Base-by-base conservation (phyloP, 2,797 vertebrate genomes). In the Hafferia zeledoni region DNA sequence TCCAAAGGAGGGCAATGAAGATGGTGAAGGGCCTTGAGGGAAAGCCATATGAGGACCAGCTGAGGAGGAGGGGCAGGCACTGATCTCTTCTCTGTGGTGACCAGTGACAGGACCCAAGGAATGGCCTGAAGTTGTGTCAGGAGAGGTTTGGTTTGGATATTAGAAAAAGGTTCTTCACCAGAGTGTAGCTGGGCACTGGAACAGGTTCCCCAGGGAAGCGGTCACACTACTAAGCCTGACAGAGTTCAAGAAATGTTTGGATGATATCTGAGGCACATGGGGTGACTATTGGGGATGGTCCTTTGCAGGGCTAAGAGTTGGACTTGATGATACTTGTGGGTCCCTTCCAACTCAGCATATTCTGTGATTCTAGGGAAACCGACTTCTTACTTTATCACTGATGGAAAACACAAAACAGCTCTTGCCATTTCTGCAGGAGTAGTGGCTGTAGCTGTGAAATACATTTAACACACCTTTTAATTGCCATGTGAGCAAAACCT, bases 351-450 rank as follows among this genome's bases (percentile, higher is more conserved):
- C 43, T 46, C 43, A 33, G 23, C 17, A 18, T 33, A 46, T n/a
- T 46, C 43, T 65, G 31, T 33, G 31, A 46, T 16, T 65, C 87
- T 55, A 85, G 64, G 50, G 88, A 94, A 77, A 93, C 65, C 43
- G 46, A 47, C 69, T 87, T 94, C 81, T 97, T 96, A 96, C 97
- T 97, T 98, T 98, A 78, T 72, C 25, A 30, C 61, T 86, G 65
- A 30, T 53, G 43, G 68, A 88, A 94, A 96, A 87, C 44, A 92
- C 41, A 68, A 77, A 76, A 63, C 10, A 83, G 49, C 22, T 75
- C 65, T 94, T 84, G 74, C 87, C 30, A 53, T 55, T 50, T 90
- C 52, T 87, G 22, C 44, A 77, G 49, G 33, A 86, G 50, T 37
- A 83, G 49, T 24, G 53, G 24, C 49, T 87, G 77, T 89, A 94